Conservation (phyloP, 2,797 vertebrate species). For the Rhinichthys osculus region DNA sequence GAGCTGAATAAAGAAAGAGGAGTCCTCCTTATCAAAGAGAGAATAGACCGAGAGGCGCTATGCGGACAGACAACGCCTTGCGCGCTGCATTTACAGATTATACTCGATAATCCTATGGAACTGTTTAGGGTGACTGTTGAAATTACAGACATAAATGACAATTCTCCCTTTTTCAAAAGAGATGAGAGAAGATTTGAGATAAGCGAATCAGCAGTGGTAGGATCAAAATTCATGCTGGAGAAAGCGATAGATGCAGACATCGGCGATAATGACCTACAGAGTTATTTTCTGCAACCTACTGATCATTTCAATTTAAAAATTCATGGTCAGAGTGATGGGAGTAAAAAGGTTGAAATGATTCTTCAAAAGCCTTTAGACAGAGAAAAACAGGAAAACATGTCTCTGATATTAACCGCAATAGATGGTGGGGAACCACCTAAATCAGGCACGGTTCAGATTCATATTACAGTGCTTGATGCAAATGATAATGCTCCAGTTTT, state of each 20-base stretch:
- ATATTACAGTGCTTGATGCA: slow-evolving; percentile 67
- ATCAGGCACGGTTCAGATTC: slow-evolving; percentile 71
- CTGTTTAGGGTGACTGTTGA: slow-evolving; percentile 79
- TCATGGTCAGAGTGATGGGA: slow-evolving; percentile 51
- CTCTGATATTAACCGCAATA: slow-evolving; percentile 68
- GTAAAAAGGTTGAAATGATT: slow-evolving; percentile 72
- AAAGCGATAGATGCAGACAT: slow-evolving; percentile 77
- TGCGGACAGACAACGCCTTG: slow-evolving; percentile 80
- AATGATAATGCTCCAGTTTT: slow-evolving; percentile 77
- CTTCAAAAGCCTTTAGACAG: slow-evolving; percentile 74
- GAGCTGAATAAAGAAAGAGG: slow-evolving; percentile 84
- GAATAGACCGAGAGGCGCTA: slow-evolving; percentile 85
- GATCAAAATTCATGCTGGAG: slow-evolving; percentile 73
- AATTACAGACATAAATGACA: slow-evolving; percentile 75
- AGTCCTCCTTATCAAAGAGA: slow-evolving; percentile 82
- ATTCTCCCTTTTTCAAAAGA: slow-evolving; percentile 66
- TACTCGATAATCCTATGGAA: slow-evolving; percentile 86
- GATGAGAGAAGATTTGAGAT: slow-evolving; percentile 69
- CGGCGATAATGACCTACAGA: slow-evolving; percentile 70
- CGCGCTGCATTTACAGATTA: slow-evolving; percentile 83
- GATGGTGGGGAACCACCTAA: slow-evolving; percentile 74
- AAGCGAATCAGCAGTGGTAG: slow-evolving; percentile 68
- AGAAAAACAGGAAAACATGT: slow-evolving; percentile 68
- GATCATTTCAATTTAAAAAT: slow-evolving; percentile 70
- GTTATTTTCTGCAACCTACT: slow-evolving; percentile 65